Evolutionary conservation across 2,888 invertebrate genomes (phyloP), one percentile per base, ranked within the genome.

Genomic region (Lobophora halterata): DNA sequence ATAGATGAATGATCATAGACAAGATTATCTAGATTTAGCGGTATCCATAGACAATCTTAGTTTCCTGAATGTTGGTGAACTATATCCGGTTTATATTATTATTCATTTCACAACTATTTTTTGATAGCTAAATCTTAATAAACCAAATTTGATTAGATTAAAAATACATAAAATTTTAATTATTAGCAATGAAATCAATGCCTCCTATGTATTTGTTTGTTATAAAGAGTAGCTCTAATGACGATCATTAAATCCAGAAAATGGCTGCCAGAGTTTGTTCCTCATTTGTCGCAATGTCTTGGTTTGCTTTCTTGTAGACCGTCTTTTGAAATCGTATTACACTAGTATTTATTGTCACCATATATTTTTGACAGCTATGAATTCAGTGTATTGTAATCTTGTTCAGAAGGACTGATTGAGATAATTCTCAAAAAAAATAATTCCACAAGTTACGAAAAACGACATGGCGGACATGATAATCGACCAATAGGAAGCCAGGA

Each of bases 401-500:
- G 6, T 7, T 12, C 16, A 8, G 1, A 8, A 13, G 7, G 9
- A 12, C 14, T 3, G 11, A 18, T 5, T 14, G 9, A 21, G 11
- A 8, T 16, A 21, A 11, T 16, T 10, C 12, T 11, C 9, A n/a
- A 14, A 11, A 14, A 62, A 73, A 78, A 71, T 76, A 65, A 71
- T 66, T 58, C 61, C 61, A 66, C 65, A 67, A 72, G 35, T 68
- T 69, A 75, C 63, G 74, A 83, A 83, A 53, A 81, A 76, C 85
- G 85, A 86, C 85, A 93, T 93, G 93, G 93, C 93, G 91, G 91
- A 89, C 78, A 74, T 43, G 71, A 53, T 71, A 75, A 82, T 87
- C 87, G 87, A 89, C 93, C 93, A 93, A 93, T 93, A 88, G 89
- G 89, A 90, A 85, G 79, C 83, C 82, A 88, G 89, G 89, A 90